A percentile compares a stretch with the other conserved stretches of the same genome.
These are phyloP conservation scores for Rhynchotus rufescens DNA, from an alignment of 2,797 vertebrate species.

Conservation along the genomic window DNA sequence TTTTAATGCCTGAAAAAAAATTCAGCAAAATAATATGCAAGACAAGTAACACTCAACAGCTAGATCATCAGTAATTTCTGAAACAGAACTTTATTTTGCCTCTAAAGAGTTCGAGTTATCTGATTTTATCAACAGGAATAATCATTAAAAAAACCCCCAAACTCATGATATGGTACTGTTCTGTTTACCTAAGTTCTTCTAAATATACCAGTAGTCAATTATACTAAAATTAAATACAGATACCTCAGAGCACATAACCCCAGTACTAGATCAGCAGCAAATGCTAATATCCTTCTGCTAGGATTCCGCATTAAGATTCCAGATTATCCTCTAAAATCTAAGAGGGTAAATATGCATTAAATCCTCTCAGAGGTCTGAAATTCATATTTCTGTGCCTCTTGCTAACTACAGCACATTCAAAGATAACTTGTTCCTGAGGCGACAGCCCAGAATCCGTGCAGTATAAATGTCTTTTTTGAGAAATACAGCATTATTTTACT, in stretches of 20 bases:
- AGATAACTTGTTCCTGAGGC: rapidly evolving
- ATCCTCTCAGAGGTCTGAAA: not conserved
- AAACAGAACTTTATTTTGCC: not conserved
- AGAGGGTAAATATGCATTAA: not conserved
- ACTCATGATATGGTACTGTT: not conserved
- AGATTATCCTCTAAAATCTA: not conserved
- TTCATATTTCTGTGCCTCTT: not conserved
- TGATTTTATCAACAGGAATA: not conserved
- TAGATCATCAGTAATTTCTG: not conserved
- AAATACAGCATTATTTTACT: not conserved
- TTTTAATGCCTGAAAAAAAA: not conserved
- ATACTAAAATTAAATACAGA: not conserved
- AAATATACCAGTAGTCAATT: not conserved
- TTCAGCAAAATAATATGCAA: not conserved
- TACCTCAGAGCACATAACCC: not conserved
- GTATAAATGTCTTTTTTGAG: not conserved
- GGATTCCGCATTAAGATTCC: not conserved
- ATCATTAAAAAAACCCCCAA: not conserved
- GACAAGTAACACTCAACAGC: not conserved
- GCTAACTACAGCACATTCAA: not conserved
- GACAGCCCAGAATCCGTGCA: not conserved
- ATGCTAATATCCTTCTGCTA: not conserved
- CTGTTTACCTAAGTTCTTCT: not conserved
- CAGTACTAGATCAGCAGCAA: not conserved
- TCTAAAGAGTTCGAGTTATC: not conserved